Evolutionary conservation across 2,888 invertebrate species (phyloP).

Genomic region (Kuschelorhynchus macadamiae): DNA sequence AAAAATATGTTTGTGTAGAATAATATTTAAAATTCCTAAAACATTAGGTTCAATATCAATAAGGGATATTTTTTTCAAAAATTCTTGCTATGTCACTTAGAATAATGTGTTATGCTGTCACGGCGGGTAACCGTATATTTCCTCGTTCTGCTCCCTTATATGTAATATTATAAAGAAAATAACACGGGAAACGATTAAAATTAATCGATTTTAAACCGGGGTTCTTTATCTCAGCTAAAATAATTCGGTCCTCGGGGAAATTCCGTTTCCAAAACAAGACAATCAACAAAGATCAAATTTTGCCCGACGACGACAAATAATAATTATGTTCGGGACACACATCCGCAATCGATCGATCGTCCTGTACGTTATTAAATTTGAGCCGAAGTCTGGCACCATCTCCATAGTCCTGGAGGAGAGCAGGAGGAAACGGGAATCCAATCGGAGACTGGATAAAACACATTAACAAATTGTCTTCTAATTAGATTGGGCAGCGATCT

Average conservation of each 20-base stretch:
- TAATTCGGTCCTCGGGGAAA: slow-evolving; percentile 41
- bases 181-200: too few species aligned
- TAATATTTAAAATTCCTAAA: too few species aligned
- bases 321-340: slow-evolving; percentile 44
- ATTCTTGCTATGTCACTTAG: too few species aligned
- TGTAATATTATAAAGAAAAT: too few species aligned
- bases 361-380: slow-evolving; percentile 43
- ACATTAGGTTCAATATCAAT: too few species aligned
- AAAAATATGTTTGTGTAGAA: too few species aligned
- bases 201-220: too few species aligned
- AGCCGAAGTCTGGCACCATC: slow-evolving; percentile 39
- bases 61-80: too few species aligned
- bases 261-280: slow-evolving; percentile 46
- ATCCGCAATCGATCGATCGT: slow-evolving; percentile 30
- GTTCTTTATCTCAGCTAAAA: too few species aligned
- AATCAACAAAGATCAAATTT: slow-evolving; percentile 50
- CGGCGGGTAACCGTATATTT: too few species aligned
- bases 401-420: slow-evolving; percentile 35
- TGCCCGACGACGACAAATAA: slow-evolving; percentile 39
- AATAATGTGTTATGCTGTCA: too few species aligned
- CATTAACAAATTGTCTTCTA: slow-evolving; percentile 70
- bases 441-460: slow-evolving; percentile 68
- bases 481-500: slow-evolving; percentile 70
- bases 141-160: too few species aligned
- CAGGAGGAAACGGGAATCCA: slow-evolving; percentile 60